Percentiles rank a stretch among this genome's conserved stretches.
Conservation (phyloP, 2,113 vertebrate species). For the Callorhinus ursinus region DNA sequence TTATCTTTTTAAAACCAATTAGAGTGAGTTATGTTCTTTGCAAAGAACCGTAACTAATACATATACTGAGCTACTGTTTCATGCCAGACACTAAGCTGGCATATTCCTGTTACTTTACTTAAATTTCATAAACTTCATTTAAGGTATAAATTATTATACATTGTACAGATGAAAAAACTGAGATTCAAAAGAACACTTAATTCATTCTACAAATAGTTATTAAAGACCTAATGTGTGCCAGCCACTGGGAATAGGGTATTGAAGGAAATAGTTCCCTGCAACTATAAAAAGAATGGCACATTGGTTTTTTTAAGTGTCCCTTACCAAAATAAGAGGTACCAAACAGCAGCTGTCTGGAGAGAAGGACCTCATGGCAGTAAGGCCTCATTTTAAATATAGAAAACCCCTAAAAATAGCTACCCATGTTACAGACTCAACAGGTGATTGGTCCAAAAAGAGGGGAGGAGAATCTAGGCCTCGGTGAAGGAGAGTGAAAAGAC, state of each 20-base stretch:
- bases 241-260: neutral
- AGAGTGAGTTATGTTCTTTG: neutral
- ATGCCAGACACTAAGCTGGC: neutral
- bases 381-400: slow-evolving; percentile 71
- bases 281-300: neutral
- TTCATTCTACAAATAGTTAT: neutral
- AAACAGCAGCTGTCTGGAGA: slow-evolving; percentile 23
- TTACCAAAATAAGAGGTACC: neutral
- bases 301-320: neutral
- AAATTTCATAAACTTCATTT: neutral
- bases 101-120: neutral
- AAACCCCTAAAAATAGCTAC: slow-evolving; percentile 73
- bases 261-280: neutral
- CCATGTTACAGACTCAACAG: neutral
- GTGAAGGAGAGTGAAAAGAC: slow-evolving; percentile 65
- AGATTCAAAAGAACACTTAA: neutral
- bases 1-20: neutral
- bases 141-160: neutral
- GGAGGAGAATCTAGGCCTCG: neutral
- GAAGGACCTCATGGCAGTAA: neutral
- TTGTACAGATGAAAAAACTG: neutral
- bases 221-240: neutral
- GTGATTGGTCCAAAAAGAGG: slow-evolving; percentile 65
- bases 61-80: neutral
- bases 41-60: neutral